A percentile compares a stretch with the other conserved stretches of the same genome.
Evolutionary conservation across 2,888 invertebrate species (phyloP).

Genomic region (Isotomurus palustris): DNA sequence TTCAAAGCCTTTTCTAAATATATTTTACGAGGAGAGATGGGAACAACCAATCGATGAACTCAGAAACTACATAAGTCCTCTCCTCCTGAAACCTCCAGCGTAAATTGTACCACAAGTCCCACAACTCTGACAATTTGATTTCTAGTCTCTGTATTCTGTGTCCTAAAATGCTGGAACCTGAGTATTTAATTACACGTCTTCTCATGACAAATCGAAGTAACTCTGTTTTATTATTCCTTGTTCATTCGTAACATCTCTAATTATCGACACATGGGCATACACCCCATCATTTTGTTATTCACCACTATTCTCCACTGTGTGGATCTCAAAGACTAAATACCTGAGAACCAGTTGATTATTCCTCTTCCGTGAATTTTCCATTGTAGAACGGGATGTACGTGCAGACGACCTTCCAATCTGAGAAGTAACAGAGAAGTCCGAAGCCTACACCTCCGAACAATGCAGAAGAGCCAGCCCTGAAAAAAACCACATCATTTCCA

Average conservation of each 20-base stretch:
- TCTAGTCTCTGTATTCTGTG: too few species aligned
- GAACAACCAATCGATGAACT: slow-evolving; percentile 77
- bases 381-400: slow-evolving; percentile 71
- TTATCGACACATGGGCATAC: too few species aligned
- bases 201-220: too few species aligned
- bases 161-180: too few species aligned
- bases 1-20: slow-evolving; percentile 73
- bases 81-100: slow-evolving; percentile 37
- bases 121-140: neutral
- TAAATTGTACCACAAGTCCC: neutral
- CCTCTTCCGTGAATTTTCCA: slow-evolving; percentile 61
- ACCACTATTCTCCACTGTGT: too few species aligned
- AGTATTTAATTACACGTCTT: too few species aligned
- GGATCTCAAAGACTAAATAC: too few species aligned
- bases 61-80: slow-evolving; percentile 53
- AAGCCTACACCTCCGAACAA: slow-evolving; percentile 65
- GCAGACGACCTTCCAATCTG: slow-evolving; percentile 72
- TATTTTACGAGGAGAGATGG: slow-evolving; percentile 93
- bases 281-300: too few species aligned
- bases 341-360: too few species aligned
- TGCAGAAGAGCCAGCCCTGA: slow-evolving; percentile 59
- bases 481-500: slow-evolving; percentile 20
- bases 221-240: too few species aligned
- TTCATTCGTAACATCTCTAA: too few species aligned
- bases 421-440: slow-evolving; percentile 62